phyloP scores from a whole-genome alignment of 2,797 vertebrate genomes.

The Arnoldichthys spilopterus region DNA sequence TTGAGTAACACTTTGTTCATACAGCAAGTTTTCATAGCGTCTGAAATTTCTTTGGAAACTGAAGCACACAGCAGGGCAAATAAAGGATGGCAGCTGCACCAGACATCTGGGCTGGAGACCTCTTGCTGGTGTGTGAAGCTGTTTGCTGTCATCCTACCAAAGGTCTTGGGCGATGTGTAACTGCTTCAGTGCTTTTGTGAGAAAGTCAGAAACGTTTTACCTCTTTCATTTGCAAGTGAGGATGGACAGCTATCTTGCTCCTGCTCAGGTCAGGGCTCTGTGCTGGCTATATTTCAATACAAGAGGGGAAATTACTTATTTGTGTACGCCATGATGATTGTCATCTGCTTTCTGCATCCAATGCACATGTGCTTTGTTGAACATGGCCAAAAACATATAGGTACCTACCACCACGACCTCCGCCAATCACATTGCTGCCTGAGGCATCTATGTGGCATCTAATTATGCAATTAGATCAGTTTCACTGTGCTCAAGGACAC shows the following conservation, averaged over 20 bases:
- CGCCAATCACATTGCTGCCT: constrained; percentile 67
- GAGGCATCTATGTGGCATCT: constrained; percentile 63
- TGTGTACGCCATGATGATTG: constrained; percentile 48
- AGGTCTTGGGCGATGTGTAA: background rate
- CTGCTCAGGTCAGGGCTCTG: constrained; percentile 4
- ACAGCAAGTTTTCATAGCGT: constrained; percentile 17
- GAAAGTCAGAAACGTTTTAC: constrained; percentile 34
- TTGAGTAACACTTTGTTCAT: constrained; percentile 8
- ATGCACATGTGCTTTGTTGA: constrained; percentile 46
- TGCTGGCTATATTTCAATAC: background rate
- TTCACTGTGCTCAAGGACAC: constrained; percentile 66
- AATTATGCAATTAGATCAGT: constrained; percentile 75
- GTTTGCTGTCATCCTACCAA: constrained; percentile 13
- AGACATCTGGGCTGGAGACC: background rate
- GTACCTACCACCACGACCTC: constrained; percentile 42
- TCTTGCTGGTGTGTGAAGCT: background rate
- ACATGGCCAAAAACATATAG: constrained; percentile 16
- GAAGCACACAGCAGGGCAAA: background rate
- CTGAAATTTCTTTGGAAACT: constrained; percentile 3
- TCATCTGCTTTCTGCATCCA: constrained; percentile 43
- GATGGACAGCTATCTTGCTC: background rate
- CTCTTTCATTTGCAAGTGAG: constrained; percentile 27
- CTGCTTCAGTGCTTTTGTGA: constrained; percentile 17
- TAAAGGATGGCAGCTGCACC: constrained; percentile 6
- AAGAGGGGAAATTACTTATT: constrained; percentile 56